These are phyloP conservation scores for Saccopteryx leptura DNA, from an alignment of 2,113 vertebrate species.

Conservation along the genomic window DNA sequence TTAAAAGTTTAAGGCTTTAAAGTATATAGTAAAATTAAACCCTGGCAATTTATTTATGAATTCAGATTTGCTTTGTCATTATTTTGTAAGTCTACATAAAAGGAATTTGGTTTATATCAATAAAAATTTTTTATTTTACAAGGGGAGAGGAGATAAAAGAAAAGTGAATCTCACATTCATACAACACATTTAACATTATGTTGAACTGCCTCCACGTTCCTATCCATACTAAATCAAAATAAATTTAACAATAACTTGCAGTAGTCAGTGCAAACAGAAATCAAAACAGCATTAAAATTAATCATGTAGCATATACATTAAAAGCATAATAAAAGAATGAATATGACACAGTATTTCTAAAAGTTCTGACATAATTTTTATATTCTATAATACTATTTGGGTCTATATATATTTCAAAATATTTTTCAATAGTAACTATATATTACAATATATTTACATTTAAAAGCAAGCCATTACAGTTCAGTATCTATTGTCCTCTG, in stretches of 20 bases:
- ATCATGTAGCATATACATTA: conserved; percentile 71
- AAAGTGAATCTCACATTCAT: conserved; percentile 64
- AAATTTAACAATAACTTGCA: conserved; percentile 82
- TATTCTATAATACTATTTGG: conserved; percentile 77
- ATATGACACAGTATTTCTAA: conserved; percentile 69
- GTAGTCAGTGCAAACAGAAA: conserved; percentile 85
- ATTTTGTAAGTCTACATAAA: conserved; percentile 81
- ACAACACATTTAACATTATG: conserved; percentile 74
- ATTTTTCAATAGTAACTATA: conserved; percentile 84
- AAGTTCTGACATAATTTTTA: conserved; percentile 80
- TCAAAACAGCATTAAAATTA: conserved; percentile 85
- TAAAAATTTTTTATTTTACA: conserved; percentile 65
- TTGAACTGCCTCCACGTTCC: conserved; percentile 76
- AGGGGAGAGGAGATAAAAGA: conserved; percentile 71
- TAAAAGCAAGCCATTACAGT: conserved; percentile 87
- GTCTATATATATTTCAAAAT: conserved; percentile 82
- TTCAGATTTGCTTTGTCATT: conserved; percentile 77
- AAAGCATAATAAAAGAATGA: conserved; percentile 71
- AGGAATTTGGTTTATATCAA: conserved; percentile 74
- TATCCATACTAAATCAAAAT: conserved; percentile 83
- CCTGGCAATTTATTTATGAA: conserved; percentile 73
- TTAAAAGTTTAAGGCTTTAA: conserved; percentile 79
- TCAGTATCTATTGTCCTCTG: conserved; percentile 88
- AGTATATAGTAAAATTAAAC: conserved; percentile 77
- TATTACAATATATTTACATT: conserved; percentile 87